These are phyloP conservation scores for Psilopsiagon aurifrons DNA, from an alignment of 2,113 vertebrate genomes.

Conservation along the genomic window DNA sequence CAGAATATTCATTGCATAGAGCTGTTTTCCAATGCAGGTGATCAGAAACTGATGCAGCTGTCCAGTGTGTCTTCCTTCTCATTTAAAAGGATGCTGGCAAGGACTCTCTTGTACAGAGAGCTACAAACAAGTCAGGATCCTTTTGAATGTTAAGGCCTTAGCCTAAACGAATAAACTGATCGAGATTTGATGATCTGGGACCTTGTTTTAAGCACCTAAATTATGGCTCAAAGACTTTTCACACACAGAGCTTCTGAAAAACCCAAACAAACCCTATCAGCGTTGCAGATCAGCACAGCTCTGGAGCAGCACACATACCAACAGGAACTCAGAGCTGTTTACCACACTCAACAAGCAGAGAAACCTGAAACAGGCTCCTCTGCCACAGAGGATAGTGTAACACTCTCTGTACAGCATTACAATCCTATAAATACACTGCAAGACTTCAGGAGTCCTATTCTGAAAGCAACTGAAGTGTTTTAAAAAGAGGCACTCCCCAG, in stretches of 20 bases:
- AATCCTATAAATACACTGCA: conserved; percentile 69
- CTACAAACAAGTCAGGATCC: not conserved
- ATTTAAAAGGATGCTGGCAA: not conserved
- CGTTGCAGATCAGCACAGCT: not conserved
- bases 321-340: not conserved
- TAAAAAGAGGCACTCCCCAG: not conserved
- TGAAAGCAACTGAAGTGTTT: not conserved
- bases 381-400: conserved; percentile 52
- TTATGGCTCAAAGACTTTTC: not conserved
- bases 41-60: not conserved
- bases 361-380: conserved; percentile 53
- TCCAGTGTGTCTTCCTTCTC: not conserved
- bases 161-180: not conserved
- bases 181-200: not conserved
- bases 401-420: conserved; percentile 6
- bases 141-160: not conserved
- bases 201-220: not conserved
- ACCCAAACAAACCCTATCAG: conserved; percentile 9
- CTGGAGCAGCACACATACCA: not conserved
- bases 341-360: conserved; percentile 19
- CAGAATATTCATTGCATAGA: not conserved
- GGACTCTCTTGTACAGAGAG: not conserved
- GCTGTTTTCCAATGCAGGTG: not conserved
- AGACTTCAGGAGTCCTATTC: conserved; percentile 28
- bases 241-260: not conserved